These are phyloP conservation scores for Halictus quadricinctus DNA, from an alignment of 2,888 invertebrate genomes.

Conservation along the genomic window DNA sequence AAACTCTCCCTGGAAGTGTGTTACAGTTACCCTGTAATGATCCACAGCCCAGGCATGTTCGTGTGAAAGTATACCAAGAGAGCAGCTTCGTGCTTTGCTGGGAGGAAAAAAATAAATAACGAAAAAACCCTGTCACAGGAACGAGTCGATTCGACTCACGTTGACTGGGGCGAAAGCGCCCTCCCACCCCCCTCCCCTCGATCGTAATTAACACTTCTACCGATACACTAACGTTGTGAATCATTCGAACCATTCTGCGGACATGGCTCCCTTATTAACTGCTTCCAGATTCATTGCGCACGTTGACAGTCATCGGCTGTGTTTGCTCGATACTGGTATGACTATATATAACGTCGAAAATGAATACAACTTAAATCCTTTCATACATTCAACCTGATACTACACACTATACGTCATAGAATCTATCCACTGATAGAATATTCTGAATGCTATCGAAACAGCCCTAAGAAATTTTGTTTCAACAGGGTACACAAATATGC, in stretches of 20 bases:
- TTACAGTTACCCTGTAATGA: conserved; percentile 43
- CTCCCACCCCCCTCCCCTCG: neutral
- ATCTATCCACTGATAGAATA: neutral
- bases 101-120: conserved; percentile 2
- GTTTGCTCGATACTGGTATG: neutral
- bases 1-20: conserved; percentile 15
- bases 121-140: conserved; percentile 23
- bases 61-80: conserved; percentile 25
- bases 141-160: conserved; percentile 38
- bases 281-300: neutral
- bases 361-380: neutral
- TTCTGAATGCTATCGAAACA: neutral
- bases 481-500: neutral
- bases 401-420: neutral
- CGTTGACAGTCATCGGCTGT: neutral
- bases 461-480: neutral
- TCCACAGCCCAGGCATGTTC: conserved; percentile 14
- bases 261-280: conserved; percentile 21
- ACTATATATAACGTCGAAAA: neutral
- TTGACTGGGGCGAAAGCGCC: conserved; percentile 34
- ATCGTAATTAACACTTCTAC: conserved; percentile 45
- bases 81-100: conserved; percentile 22
- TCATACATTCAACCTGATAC: neutral
- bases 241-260: conserved; percentile 29
- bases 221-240: conserved; percentile 26